A percentile compares a stretch with the other conserved stretches of the same genome.
phyloP scores from a whole-genome alignment of 1,140 invertebrate genomes.

The Drosophila auraria region DNA sequence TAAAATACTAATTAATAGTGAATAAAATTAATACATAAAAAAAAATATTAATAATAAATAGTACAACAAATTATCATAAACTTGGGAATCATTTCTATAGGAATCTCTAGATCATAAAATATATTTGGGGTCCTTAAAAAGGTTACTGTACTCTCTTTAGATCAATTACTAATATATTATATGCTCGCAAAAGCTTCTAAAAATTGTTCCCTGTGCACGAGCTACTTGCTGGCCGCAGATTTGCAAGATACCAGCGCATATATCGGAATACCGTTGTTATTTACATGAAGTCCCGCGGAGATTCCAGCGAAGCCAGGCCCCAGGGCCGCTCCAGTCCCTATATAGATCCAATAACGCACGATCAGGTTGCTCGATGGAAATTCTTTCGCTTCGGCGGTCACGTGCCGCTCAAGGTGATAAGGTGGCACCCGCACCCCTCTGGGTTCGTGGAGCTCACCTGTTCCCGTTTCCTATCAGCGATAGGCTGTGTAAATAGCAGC shows the following conservation, averaged over 20 bases:
- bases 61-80: too few species aligned
- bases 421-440: constrained; percentile 19
- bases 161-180: not conserved
- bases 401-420: constrained; percentile 64
- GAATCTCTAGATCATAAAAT: too few species aligned
- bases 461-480: constrained; percentile 40
- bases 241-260: constrained; percentile 24
- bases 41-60: too few species aligned
- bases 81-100: too few species aligned
- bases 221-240: constrained; percentile 5
- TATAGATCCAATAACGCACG: constrained; percentile 28
- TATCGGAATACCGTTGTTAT: constrained; percentile 34
- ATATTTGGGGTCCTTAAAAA: too few species aligned
- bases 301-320: constrained; percentile 18
- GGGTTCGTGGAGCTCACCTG: not conserved
- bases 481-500: constrained; percentile 44
- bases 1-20: too few species aligned
- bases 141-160: too few species aligned
- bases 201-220: not conserved
- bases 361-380: constrained; percentile 48
- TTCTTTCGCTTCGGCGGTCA: constrained; percentile 36
- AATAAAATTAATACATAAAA: too few species aligned
- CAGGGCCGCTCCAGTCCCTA: not conserved
- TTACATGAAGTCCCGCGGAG: constrained; percentile 29
- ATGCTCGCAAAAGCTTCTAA: not conserved